phyloP scores from a whole-genome alignment of 2,888 invertebrate genomes.

The Brachylomia viminalis region DNA sequence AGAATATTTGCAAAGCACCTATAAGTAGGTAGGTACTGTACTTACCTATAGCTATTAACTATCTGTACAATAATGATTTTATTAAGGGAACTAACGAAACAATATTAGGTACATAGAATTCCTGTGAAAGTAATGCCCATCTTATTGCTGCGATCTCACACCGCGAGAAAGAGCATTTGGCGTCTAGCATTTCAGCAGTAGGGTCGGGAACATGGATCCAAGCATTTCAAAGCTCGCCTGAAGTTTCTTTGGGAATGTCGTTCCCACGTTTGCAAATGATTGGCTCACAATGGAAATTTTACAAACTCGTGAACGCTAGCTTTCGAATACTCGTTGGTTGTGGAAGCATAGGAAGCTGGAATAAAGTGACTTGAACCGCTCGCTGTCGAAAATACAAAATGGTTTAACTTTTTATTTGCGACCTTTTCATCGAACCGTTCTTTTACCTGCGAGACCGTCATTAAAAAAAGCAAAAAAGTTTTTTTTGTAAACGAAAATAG shows the following conservation, averaged over 20 bases:
- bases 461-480: neutral
- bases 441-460: constrained; percentile 25
- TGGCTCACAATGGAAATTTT: constrained; percentile 12
- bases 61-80: neutral
- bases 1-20: too few relatives aligned
- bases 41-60: neutral
- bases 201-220: neutral
- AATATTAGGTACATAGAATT: neutral
- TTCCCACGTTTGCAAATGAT: constrained; percentile 6
- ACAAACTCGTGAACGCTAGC: constrained; percentile 4
- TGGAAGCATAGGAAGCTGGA: constrained; percentile 4
- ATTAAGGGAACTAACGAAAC: neutral
- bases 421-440: neutral
- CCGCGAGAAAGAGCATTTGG: neutral
- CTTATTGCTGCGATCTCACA: neutral
- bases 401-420: neutral
- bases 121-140: neutral
- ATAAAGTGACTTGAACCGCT: constrained; percentile 5
- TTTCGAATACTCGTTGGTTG: constrained; percentile 22
- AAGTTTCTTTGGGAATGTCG: neutral
- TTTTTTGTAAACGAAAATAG: constrained; percentile 8
- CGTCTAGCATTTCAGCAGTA: neutral
- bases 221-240: neutral
- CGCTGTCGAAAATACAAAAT: constrained; percentile 1
- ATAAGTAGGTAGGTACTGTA: neutral